Evolutionary conservation across 2,797 vertebrate genomes (phyloP).

Genomic region (Manis crassicaudata): DNA sequence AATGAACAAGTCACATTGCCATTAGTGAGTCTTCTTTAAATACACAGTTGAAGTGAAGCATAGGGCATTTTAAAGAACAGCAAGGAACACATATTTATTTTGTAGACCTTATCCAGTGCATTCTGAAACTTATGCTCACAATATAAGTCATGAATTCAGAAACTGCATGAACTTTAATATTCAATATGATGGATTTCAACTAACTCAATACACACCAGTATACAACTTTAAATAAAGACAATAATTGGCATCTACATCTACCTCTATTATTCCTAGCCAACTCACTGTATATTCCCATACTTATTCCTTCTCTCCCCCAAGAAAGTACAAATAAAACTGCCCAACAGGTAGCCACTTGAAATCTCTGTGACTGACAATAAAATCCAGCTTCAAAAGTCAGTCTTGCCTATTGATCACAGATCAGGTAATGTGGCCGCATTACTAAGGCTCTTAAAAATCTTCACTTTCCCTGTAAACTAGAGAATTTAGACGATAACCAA

Average conservation of each 20-base stretch:
- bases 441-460: background rate
- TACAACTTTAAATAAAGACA: background rate
- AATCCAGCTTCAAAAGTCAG: slow-evolving; percentile 35
- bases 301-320: background rate
- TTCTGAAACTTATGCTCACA: background rate
- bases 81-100: slow-evolving; percentile 14
- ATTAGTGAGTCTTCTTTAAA: background rate
- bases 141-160: slow-evolving; percentile 16
- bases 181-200: background rate
- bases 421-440: background rate
- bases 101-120: background rate
- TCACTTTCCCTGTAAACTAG: background rate
- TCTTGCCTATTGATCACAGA: background rate
- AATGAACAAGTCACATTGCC: slow-evolving; percentile 5
- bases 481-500: background rate
- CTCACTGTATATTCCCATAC: background rate
- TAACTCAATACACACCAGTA: background rate
- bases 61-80: background rate
- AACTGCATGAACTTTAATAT: background rate
- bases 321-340: background rate
- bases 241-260: background rate
- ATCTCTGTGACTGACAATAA: background rate
- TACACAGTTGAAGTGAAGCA: background rate
- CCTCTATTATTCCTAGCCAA: background rate
- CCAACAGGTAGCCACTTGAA: background rate